Percentiles rank a stretch among this genome's conserved stretches.
Conservation (phyloP, 1,140 invertebrate species). For the Caerostris extrusa region DNA sequence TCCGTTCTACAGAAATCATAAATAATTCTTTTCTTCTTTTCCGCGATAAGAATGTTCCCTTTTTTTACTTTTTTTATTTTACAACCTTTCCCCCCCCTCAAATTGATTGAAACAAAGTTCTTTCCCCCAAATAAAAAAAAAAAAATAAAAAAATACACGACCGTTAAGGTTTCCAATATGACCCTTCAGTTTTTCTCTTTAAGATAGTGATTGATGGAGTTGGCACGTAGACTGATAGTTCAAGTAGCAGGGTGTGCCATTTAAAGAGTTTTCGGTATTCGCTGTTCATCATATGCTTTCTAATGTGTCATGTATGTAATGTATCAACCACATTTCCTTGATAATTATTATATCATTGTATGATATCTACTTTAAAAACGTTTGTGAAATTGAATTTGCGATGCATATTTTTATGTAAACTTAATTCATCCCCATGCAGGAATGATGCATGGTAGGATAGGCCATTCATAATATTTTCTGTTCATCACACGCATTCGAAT, state of each 20-base stretch:
- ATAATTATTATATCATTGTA: too few species aligned
- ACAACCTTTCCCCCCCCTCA: not conserved
- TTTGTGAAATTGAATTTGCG: too few species aligned
- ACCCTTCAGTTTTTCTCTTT: not conserved
- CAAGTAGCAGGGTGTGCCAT: not conserved
- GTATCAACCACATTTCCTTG: too few species aligned
- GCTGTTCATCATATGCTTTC: not conserved
- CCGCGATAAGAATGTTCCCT: not conserved
- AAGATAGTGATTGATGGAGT: not conserved
- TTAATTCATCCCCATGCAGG: too few species aligned
- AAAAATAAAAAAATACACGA: not conserved
- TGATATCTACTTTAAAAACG: too few species aligned
- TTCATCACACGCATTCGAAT: too few species aligned
- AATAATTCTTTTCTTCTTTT: slow-evolving; percentile 5
- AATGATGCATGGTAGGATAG: too few species aligned
- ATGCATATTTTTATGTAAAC: too few species aligned
- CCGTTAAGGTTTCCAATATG: not conserved
- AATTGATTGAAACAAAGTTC: slow-evolving; percentile 12
- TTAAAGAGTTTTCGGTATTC: not conserved
- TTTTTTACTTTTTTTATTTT: not conserved
- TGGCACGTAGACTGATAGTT: not conserved
- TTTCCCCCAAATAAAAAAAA: not conserved
- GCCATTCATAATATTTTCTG: too few species aligned
- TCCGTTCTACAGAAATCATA: not conserved
- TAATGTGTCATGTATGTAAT: too few species aligned